Percentiles rank a stretch among this genome's conserved stretches.
phyloP scores from a whole-genome alignment of 2,888 invertebrate genomes.

The Punctoribates punctum region DNA sequence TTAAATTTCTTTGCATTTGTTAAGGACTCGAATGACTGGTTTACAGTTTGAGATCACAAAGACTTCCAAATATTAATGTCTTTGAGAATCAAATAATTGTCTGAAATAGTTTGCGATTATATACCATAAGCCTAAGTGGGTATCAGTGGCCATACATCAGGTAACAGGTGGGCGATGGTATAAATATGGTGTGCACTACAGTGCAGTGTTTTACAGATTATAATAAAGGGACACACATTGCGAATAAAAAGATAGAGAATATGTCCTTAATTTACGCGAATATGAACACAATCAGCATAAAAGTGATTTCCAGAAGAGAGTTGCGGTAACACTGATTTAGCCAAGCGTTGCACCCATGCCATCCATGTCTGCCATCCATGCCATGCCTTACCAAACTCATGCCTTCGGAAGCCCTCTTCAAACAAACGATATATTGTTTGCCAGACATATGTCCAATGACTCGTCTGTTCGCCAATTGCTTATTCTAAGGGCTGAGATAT shows the following conservation, averaged over 20 bases:
- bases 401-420: neutral
- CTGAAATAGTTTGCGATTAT: too few species aligned
- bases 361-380: too few species aligned
- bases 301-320: neutral
- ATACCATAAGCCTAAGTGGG: too few species aligned
- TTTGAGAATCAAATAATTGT: too few species aligned
- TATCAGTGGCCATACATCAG: neutral
- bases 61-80: too few species aligned
- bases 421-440: neutral
- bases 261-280: neutral
- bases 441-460: slow-evolving; percentile 6
- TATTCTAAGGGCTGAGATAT: neutral
- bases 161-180: slow-evolving; percentile 31
- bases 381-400: too few species aligned
- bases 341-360: slow-evolving; percentile 17
- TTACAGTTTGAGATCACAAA: too few species aligned
- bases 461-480: neutral
- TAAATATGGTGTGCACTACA: neutral
- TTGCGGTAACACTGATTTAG: slow-evolving; percentile 16
- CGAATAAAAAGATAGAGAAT: neutral
- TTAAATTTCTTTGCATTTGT: too few species aligned
- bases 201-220: neutral
- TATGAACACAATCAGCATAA: slow-evolving; percentile 16
- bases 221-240: slow-evolving; percentile 1
- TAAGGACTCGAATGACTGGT: too few species aligned